Conservation (phyloP, 2,797 vertebrate species). For the Gadopsis bispinosus region DNA sequence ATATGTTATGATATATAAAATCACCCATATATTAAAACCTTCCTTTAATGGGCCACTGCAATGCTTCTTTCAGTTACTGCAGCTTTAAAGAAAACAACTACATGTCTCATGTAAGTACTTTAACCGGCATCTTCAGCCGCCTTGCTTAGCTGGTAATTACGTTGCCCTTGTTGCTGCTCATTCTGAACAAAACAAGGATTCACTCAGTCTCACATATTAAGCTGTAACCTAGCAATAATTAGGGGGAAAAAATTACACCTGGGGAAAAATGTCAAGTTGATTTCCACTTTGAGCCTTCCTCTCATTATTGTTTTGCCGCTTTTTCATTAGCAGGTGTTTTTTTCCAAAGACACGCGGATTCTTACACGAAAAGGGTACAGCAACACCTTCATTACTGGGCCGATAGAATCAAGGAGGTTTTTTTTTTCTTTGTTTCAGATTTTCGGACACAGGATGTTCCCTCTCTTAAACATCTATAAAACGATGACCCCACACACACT, state of each 20-base stretch:
- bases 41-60: slow-evolving; percentile 19
- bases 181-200: slow-evolving; percentile 22
- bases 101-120: slow-evolving; percentile 31
- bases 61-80: slow-evolving; percentile 30
- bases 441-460: not conserved
- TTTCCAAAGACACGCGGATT: not conserved
- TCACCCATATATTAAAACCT: not conserved
- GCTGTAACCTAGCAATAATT: slow-evolving; percentile 49
- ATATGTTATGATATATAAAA: slow-evolving; percentile 3
- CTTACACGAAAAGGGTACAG: not conserved
- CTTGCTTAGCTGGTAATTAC: slow-evolving; percentile 39
- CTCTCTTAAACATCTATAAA: slow-evolving; percentile 13
- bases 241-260: slow-evolving; percentile 18
- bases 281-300: slow-evolving; percentile 44
- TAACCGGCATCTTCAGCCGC: slow-evolving; percentile 40
- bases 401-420: not conserved
- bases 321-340: slow-evolving; percentile 15
- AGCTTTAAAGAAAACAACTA: slow-evolving; percentile 34
- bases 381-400: not conserved
- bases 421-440: slow-evolving; percentile 1
- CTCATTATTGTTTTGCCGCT: slow-evolving; percentile 29
- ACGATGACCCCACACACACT: not conserved
- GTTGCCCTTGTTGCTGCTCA: slow-evolving; percentile 29
- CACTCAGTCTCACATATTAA: slow-evolving; percentile 28
- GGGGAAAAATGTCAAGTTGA: slow-evolving; percentile 44